phyloP scores from a whole-genome alignment of 2,888 invertebrate species.

The Tinea trinotella region DNA sequence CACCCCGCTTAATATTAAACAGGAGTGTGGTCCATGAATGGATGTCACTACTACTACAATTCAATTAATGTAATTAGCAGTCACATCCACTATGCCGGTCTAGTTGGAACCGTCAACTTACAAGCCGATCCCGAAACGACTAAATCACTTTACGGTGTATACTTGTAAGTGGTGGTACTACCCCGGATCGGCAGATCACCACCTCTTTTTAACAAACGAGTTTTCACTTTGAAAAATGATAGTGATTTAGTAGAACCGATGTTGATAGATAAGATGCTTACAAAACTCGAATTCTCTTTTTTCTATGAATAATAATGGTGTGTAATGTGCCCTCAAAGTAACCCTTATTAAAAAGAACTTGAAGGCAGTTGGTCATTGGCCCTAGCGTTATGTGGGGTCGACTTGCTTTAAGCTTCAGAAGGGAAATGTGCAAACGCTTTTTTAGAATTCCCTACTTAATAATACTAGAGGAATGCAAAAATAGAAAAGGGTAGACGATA shows the following conservation, averaged over 20 bases:
- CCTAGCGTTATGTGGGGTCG: slow-evolving; percentile 49
- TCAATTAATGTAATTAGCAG: too few species aligned
- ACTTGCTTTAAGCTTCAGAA: slow-evolving; percentile 37
- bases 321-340: slow-evolving; percentile 51
- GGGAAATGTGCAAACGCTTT: slow-evolving; percentile 30
- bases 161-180: too few species aligned
- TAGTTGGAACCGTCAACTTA: too few species aligned
- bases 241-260: slow-evolving; percentile 31
- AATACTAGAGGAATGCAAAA: not conserved
- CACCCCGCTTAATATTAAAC: too few species aligned
- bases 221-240: slow-evolving; percentile 32
- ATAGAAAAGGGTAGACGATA: not conserved
- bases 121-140: too few species aligned
- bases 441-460: not conserved
- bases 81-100: too few species aligned
- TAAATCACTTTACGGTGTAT: too few species aligned
- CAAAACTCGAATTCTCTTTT: slow-evolving; percentile 41
- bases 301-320: slow-evolving; percentile 58
- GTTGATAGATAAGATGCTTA: slow-evolving; percentile 54
- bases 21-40: too few species aligned
- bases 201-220: slow-evolving; percentile 23
- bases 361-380: slow-evolving; percentile 53
- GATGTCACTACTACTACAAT: too few species aligned
- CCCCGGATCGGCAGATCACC: too few species aligned
- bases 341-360: slow-evolving; percentile 64